Evolutionary conservation across 2,888 invertebrate species (phyloP), one percentile per base, ranked within the genome.

Genomic region (Lacanobia wlatinum): DNA sequence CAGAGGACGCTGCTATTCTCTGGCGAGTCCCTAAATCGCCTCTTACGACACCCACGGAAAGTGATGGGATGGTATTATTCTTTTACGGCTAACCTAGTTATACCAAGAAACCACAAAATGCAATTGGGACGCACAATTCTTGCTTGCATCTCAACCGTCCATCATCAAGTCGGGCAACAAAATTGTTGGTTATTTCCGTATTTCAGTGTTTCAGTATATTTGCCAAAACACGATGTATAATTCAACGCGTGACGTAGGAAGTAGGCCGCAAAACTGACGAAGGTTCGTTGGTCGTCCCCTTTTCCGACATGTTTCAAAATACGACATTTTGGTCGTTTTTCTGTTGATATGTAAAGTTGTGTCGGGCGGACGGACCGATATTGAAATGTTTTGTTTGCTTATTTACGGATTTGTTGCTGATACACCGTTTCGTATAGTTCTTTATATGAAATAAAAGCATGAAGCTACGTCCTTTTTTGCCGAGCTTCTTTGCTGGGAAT

Each of bases 151-250:
- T 38, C 5, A 61, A 38, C 28, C 23, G 28, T 56, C n/a, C 6
- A 34, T 48, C 16, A 9, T 40, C 21, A 61, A 53, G 60, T 48
- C 23, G 9, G 53, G 14, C 55, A 73, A 18, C 12, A 55, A 23
- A 70, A 66, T 67, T 65, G 28, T 66, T 48, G 55, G 59, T 69
- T 74, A 58, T 78, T 66, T 83, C 65, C 43, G 58, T 71, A 59
- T 80, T 74, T 48, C 23, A 16, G 34, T 34, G 56, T 79, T 60
- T 50, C 23, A 16, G 50, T 70, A 53, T 48, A 76, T 80, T 68
- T 73, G 55, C 67, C 73, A 78, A 79, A 80, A 80, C 78, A 78
- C 50, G 59, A 85, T 85, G 81, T 85, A 77, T 86, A 77, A 85
- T 87, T 87, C 87, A 86, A 67, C 74, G 71, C 43, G 69, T 75